Evolutionary conservation across 2,113 vertebrate genomes (phyloP).

Genomic region (Burhinus bistriatus): DNA sequence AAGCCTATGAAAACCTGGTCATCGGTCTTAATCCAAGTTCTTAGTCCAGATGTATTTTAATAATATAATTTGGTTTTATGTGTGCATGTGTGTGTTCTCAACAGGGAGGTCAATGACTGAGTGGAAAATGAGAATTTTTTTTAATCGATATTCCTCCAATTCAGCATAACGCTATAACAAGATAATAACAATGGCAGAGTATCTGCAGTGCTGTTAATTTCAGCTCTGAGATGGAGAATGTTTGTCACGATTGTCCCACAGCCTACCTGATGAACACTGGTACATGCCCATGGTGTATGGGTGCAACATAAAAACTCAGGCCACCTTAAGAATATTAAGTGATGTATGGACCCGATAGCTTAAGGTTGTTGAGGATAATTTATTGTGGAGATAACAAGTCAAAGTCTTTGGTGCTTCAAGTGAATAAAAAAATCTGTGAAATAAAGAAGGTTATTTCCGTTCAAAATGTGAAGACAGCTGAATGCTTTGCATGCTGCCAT

Average conservation of each 20-base stretch:
- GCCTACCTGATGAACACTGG: background rate
- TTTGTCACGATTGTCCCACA: background rate
- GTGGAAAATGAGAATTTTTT: background rate
- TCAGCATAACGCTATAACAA: background rate
- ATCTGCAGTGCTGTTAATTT: background rate
- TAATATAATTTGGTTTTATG: slow-evolving; percentile 37
- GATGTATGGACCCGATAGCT: background rate
- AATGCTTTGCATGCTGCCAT: background rate
- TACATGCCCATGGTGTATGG: background rate
- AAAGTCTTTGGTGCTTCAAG: background rate
- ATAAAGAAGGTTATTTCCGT: background rate
- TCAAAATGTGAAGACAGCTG: background rate
- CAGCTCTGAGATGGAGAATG: background rate
- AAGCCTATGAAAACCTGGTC: background rate
- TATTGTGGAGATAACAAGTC: background rate
- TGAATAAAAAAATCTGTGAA: background rate
- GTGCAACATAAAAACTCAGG: background rate
- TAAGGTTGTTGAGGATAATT: background rate
- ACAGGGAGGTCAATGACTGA: slow-evolving; percentile 27
- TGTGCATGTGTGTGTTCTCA: slow-evolving; percentile 44
- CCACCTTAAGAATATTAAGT: background rate
- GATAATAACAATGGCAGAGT: background rate
- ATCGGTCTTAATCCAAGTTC: slow-evolving; percentile 24
- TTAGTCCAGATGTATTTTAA: slow-evolving; percentile 41
- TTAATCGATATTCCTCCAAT: background rate